A percentile compares a stretch with the other conserved stretches of the same genome.
Conservation (phyloP, 1,140 invertebrate genomes). For the Neodiprion pinetum region DNA sequence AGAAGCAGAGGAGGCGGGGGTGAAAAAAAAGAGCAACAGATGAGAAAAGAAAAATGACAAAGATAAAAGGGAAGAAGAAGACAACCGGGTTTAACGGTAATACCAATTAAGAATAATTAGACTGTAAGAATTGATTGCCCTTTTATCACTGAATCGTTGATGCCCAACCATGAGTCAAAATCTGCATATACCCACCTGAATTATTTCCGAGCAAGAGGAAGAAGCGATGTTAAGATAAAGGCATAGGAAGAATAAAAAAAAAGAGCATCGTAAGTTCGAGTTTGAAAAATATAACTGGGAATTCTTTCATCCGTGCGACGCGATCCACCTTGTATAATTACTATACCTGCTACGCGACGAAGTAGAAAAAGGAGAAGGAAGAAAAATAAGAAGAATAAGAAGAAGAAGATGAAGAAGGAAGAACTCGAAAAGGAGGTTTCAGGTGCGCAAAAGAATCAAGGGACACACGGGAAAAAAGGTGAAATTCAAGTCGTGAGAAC, state of each 20-base stretch:
- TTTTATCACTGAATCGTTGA: too few species aligned
- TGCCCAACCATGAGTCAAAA: too few species aligned
- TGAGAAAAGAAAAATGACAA: background rate
- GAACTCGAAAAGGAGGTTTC: too few species aligned
- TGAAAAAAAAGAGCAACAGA: background rate
- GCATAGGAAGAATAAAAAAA: background rate
- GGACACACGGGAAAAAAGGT: too few species aligned
- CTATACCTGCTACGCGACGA: background rate
- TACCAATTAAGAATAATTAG: too few species aligned
- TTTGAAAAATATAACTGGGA: too few species aligned
- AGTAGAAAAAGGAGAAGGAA: background rate
- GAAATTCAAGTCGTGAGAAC: too few species aligned
- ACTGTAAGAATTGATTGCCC: too few species aligned
- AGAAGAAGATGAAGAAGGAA: background rate
- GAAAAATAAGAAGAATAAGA: background rate
- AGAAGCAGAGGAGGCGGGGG: too few species aligned
- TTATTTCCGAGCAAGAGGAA: too few species aligned
- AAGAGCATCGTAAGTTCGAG: background rate
- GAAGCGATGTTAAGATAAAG: background rate
- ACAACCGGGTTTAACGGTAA: background rate
- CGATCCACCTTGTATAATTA: background rate
- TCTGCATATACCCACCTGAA: too few species aligned
- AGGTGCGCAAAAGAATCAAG: too few species aligned
- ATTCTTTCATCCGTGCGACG: background rate
- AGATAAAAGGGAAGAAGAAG: background rate